Base-by-base conservation (phyloP, 2,797 vertebrate species). In the Acipenser transmontanus region DNA sequence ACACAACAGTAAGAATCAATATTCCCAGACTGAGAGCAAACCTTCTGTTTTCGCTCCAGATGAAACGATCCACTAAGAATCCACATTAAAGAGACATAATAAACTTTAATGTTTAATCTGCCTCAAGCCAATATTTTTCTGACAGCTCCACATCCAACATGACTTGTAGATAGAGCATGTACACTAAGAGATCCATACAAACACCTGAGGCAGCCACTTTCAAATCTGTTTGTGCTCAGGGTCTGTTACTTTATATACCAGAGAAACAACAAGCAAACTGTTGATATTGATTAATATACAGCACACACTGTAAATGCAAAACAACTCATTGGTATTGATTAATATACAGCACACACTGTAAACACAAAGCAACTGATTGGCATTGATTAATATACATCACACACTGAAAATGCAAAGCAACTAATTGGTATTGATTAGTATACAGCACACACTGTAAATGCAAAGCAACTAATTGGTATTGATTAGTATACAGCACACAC, bases 111-210 rank as follows among this genome's bases (percentile, higher is more conserved):
- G 59, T 73, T 73, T 73, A 69, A 50, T 69, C 51, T 63, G 64
- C 70, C 70, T 70, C 61, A 13, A 73, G 73, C 63, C 76, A 70
- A 79, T 80, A 75, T 72, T 71, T 81, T 62, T 10, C 73, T 72
- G 70, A 70, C 72, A 76, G 66, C 68, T 76, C 71, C 71, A 78
- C 79, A 1, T 57, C 6, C 54, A n/a, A 57, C 54, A 61, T 8
- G 17, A 61, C 17, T 34, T 10, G 14, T 7, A 61, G 11, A 34
- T 34, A 61, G 60, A 20, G 13, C 60, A 61, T 6, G 14, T 61
- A 20, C 7, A 68, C 65, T 66, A 64, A 51, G 69, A 68, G 73
- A 78, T 66, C 47, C 20, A 10, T 50, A 48, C 49, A 63, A 50
- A 66, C 12, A 7, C 50, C 56, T 10, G 47, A 66, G 47, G 48